Evolutionary conservation across 2,113 vertebrate genomes (phyloP).

Genomic region (Notiomystis cincta): DNA sequence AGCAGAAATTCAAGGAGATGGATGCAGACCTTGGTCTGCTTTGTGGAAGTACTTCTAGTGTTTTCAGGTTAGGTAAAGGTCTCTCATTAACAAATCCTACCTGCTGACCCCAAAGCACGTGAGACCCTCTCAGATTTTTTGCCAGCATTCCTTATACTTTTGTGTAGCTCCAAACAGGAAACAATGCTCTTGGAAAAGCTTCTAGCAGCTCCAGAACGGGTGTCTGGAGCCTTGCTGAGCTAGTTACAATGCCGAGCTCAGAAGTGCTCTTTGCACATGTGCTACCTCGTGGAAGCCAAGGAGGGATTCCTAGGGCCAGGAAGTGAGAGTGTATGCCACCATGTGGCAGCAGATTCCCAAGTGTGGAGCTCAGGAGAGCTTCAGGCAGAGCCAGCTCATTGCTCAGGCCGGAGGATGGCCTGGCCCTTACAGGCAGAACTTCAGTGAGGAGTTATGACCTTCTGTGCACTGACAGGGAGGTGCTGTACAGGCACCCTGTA

Average conservation of each 20-base stretch:
- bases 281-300: slow-evolving; percentile 7
- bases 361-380: not conserved
- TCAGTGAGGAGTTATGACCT: not conserved
- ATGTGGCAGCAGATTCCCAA: slow-evolving; percentile 40
- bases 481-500: not conserved
- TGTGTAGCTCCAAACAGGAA: not conserved
- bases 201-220: not conserved
- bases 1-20: not conserved
- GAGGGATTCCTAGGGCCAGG: not conserved
- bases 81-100: not conserved
- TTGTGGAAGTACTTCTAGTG: not conserved
- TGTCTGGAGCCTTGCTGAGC: not conserved
- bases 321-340: slow-evolving; percentile 54
- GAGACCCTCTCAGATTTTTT: slow-evolving; percentile 12
- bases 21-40: not conserved
- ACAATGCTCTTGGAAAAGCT: slow-evolving; percentile 2
- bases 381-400: not conserved
- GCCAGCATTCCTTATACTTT: not conserved
- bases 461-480: not conserved
- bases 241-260: not conserved
- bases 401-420: not conserved
- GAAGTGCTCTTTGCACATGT: not conserved
- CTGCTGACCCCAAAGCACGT: not conserved
- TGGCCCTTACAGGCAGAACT: not conserved
- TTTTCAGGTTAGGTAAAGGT: not conserved